Evolutionary conservation across 2,888 invertebrate species (phyloP), one percentile per base, ranked within the genome.

Genomic region (Schrankia costaestrigalis): DNA sequence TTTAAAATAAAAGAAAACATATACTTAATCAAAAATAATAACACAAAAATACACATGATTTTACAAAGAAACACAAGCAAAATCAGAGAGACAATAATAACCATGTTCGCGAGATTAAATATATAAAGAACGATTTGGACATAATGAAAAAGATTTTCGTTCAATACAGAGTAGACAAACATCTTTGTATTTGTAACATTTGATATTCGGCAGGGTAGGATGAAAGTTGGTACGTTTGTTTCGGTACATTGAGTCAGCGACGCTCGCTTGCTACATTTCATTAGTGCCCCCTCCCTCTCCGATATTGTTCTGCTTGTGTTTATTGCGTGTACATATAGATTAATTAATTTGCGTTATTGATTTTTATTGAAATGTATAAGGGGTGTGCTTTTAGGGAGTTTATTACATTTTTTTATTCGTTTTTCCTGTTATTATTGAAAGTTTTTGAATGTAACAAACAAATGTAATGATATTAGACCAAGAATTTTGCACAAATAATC

Each of bases 251-350:
- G 72, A 75, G 65, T 59, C 63, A 46, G 64, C 56, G 68, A 63
- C 69, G 69, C 63, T 63, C 66, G 63, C 70, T 69, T 65, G 69
- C 72, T 73, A 78, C 78, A 81, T 85, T 85, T 84, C 81, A 85
- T 85, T 85, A 84, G 78, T 72, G 71, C 68, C 46, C 43, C 49
- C 63, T 62, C 62, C 56, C 61, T 62, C 63, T 63, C 59, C 69
- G 65, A 73, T 78, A 77, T 74, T 78, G 74, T 73, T 76, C 66
- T 62, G 54, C 59, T 56, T 43, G 26, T 70, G 70, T 74, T 78
- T 77, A 75, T 77, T 74, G 65, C 63, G 60, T 66, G 65, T 67
- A 56, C 68, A 64, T 71, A 71, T 69, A 70, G 69, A 81, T 77
- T 75, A 75, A 78, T 79, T 78, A 79, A 79, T 79, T 77, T 72